These are phyloP conservation scores for Tychaedon coryphoeus DNA, from an alignment of 2,113 vertebrate genomes.

Conservation along the genomic window DNA sequence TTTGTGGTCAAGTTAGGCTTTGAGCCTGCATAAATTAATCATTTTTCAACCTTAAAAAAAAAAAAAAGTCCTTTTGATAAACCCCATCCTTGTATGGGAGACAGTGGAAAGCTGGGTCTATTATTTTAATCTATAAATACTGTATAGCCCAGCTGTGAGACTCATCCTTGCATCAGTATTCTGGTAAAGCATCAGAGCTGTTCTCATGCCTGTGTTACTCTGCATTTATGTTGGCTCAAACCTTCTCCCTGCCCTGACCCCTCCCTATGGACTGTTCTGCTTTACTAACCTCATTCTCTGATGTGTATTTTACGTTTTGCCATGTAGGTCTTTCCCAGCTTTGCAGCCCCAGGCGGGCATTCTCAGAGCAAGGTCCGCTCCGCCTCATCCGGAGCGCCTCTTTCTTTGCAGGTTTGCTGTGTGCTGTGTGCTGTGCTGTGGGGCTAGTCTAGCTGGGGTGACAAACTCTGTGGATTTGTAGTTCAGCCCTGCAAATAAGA, in stretches of 20 bases:
- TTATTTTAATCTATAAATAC: not conserved
- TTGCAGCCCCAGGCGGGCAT: slow-evolving; percentile 98
- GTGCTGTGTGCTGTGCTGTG: slow-evolving; percentile 81
- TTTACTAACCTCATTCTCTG: slow-evolving; percentile 82
- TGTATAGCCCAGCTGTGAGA: not conserved
- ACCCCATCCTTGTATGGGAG: not conserved
- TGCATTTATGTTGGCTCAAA: slow-evolving; percentile 54
- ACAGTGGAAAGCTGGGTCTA: not conserved
- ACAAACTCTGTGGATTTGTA: slow-evolving; percentile 22
- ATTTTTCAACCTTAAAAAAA: not conserved
- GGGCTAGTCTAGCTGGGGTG: slow-evolving; percentile 77
- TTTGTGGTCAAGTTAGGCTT: slow-evolving; percentile 21
- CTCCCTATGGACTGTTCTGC: slow-evolving; percentile 58
- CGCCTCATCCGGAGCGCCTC: slow-evolving; percentile 99
- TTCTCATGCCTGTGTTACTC: slow-evolving; percentile 32
- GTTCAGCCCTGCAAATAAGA: slow-evolving; percentile 79
- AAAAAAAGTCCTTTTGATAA: not conserved
- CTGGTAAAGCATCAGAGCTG: not conserved
- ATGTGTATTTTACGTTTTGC: slow-evolving; percentile 84
- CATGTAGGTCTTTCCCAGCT: slow-evolving; percentile 98
- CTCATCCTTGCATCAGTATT: not conserved
- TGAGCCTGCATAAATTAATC: slow-evolving; percentile 35
- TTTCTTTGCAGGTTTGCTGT: slow-evolving; percentile 99
- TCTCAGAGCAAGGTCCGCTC: slow-evolving; percentile 99
- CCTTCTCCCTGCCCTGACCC: slow-evolving; percentile 43